Conservation (phyloP, 1,140 invertebrate species). For the Pseudoatta argentina region DNA sequence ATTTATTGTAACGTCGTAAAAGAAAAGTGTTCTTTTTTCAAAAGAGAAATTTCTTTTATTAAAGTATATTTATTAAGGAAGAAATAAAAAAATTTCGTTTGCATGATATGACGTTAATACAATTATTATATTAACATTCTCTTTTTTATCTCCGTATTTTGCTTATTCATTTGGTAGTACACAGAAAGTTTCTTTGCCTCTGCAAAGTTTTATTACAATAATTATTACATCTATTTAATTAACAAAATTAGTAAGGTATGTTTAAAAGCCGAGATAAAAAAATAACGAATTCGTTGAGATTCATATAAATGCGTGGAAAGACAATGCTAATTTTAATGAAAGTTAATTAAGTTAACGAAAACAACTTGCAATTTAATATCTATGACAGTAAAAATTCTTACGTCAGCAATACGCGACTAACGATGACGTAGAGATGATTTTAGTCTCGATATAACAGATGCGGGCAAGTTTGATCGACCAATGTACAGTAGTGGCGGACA, state of each 20-base stretch:
- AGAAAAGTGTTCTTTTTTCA: neutral
- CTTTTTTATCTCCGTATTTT: neutral
- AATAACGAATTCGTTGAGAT: neutral
- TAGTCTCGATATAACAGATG: slow-evolving; percentile 32
- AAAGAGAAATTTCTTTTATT: slow-evolving; percentile 15
- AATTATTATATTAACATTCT: neutral
- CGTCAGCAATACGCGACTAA: slow-evolving; percentile 3
- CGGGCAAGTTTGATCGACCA: slow-evolving; percentile 43
- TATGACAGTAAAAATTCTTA: neutral
- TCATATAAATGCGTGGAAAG: neutral
- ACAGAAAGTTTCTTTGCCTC: neutral
- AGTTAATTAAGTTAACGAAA: neutral
- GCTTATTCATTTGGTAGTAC: neutral
- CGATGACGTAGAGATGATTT: neutral
- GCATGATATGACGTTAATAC: neutral
- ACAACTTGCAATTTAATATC: neutral
- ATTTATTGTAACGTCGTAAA: neutral
- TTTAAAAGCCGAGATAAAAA: neutral
- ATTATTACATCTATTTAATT: slow-evolving; percentile 21
- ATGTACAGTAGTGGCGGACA: slow-evolving; percentile 39
- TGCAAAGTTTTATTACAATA: neutral
- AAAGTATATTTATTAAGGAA: neutral
- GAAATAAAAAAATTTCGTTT: neutral
- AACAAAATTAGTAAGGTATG: neutral
- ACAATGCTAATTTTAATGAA: neutral